Evolutionary conservation across 2,888 invertebrate species (phyloP).

Genomic region (Ophonus ardosiacus): DNA sequence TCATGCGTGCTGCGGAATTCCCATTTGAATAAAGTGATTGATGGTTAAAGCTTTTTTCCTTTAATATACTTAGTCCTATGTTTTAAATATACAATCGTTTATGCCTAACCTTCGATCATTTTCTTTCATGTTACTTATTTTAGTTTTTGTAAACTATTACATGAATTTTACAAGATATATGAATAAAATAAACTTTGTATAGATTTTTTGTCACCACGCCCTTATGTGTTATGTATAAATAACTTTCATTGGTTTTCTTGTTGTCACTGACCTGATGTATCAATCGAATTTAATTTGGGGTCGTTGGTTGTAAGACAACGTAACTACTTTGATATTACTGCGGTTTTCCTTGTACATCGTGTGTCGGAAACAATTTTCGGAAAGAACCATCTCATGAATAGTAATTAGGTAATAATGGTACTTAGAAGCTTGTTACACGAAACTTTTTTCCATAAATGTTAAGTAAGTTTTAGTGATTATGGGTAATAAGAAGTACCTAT

Average conservation of each 20-base stretch:
- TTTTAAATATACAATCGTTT: too few species aligned
- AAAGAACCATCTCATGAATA: conserved; percentile 37
- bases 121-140: too few species aligned
- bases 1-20: too few species aligned
- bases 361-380: conserved; percentile 28
- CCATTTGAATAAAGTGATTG: too few species aligned
- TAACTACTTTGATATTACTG: background rate
- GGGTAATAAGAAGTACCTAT: background rate
- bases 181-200: too few species aligned
- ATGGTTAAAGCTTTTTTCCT: too few species aligned
- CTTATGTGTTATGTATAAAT: background rate
- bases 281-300: background rate
- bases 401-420: conserved; percentile 25
- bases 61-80: too few species aligned
- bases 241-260: background rate
- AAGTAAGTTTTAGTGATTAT: conserved; percentile 2
- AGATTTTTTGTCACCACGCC: background rate
- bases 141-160: too few species aligned
- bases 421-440: conserved; percentile 5
- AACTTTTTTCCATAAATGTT: conserved; percentile 42
- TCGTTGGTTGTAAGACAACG: background rate
- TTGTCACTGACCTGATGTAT: background rate
- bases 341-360: conserved; percentile 3
- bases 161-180: too few species aligned
- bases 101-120: too few species aligned